Conservation (phyloP, 1,140 invertebrate genomes). For the Drusus annulatus region DNA sequence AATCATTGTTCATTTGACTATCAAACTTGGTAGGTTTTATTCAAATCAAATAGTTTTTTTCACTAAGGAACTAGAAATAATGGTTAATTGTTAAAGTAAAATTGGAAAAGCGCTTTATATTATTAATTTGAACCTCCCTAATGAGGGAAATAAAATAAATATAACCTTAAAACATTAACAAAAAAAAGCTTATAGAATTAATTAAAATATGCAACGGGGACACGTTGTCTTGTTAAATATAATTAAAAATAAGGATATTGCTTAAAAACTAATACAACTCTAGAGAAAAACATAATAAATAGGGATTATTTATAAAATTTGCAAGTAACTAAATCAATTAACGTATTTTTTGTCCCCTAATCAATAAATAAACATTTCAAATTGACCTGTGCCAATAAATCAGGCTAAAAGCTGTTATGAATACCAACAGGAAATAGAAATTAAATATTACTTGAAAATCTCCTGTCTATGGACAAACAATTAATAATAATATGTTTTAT, state of each 20-base stretch:
- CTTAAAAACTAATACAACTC: slow-evolving; percentile 15
- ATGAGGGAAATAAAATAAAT: background rate
- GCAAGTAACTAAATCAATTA: background rate
- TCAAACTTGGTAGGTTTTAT: too few species aligned
- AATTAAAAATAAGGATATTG: slow-evolving; percentile 9
- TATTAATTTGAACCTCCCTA: background rate
- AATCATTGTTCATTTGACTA: too few species aligned
- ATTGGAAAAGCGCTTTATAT: background rate
- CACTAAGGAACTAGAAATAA: background rate
- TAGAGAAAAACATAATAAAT: background rate
- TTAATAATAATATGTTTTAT: background rate
- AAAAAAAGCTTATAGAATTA: background rate
- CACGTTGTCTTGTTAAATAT: slow-evolving; percentile 3
- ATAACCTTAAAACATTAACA: background rate
- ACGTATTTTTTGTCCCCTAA: background rate
- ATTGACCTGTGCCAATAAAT: background rate
- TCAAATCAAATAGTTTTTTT: too few species aligned
- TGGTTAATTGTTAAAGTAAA: background rate
- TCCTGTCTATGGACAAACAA: too few species aligned
- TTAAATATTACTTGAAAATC: background rate
- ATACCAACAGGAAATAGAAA: background rate
- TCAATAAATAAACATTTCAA: slow-evolving; percentile 21
- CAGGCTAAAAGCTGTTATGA: slow-evolving; percentile 4
- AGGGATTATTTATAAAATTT: background rate
- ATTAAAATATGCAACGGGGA: background rate